These are phyloP conservation scores for Apis florea DNA, from an alignment of 1,140 invertebrate genomes.

Conservation along the genomic window DNA sequence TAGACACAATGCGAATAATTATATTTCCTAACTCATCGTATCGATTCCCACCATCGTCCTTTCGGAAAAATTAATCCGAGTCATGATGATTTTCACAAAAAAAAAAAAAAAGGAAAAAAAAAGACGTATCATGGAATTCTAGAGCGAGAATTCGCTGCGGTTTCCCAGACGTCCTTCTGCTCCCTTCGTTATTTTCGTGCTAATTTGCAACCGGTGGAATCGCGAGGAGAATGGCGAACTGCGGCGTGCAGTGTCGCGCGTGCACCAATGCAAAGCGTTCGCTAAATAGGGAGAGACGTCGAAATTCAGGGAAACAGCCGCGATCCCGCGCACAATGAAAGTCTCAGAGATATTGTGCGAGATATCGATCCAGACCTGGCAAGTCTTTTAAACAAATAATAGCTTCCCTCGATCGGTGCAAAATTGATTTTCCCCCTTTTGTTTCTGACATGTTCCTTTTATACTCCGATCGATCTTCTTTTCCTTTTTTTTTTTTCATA, in stretches of 20 bases:
- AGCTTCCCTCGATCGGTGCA: slow-evolving; percentile 8
- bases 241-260: neutral
- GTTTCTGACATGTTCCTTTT: too few species aligned
- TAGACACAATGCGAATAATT: too few species aligned
- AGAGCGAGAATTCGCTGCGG: neutral
- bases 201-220: slow-evolving; percentile 16
- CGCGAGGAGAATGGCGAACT: neutral
- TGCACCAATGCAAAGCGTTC: neutral
- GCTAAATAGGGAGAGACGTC: neutral
- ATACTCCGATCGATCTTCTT: too few species aligned
- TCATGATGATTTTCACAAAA: neutral
- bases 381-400: slow-evolving; percentile 43
- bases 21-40: too few species aligned
- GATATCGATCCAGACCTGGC: slow-evolving; percentile 15
- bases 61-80: slow-evolving; percentile 4
- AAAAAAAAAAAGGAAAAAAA: neutral
- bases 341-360: slow-evolving; percentile 37
- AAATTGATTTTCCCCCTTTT: slow-evolving; percentile 13
- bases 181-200: slow-evolving; percentile 18
- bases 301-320: slow-evolving; percentile 24
- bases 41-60: too few species aligned
- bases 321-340: slow-evolving; percentile 14
- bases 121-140: neutral
- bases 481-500: too few species aligned
- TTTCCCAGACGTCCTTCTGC: neutral